Base-by-base conservation (phyloP, 2,113 vertebrate species). In the Oreochromis spilurus region DNA sequence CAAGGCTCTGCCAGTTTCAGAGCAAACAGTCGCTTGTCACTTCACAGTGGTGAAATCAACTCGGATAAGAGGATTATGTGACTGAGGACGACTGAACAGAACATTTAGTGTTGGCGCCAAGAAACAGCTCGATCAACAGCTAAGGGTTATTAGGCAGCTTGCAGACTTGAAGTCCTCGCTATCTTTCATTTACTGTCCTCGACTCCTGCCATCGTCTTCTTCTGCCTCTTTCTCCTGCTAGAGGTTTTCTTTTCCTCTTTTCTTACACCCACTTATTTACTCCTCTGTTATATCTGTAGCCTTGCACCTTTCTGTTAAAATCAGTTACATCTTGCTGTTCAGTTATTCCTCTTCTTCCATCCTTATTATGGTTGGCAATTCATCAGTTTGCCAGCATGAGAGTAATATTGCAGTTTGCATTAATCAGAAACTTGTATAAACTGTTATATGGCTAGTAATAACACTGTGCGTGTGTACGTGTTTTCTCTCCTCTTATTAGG, bases 1-100 rank as follows among this genome's bases (percentile, higher is more conserved):
- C 86, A 67, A 17, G 9, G 79, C 75, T 84, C 84, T 38, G 81
- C 85, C 77, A 36, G 43, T 81, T 81, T 91, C 54, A 40, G 70
- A 80, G 84, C 81, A 86, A 90, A 91, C 87, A 86, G 55, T 36
- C 6, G 36, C 84, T 87, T 87, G 65, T 84, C 78, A 82, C 84
- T 91, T 86, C 65, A 84, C 83, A 62, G 45, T 58, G 77, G 77
- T 79, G 87, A 91, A 93, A 91, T 90, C 86, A 91, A 88, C 84
- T 93, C 31, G 2, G 92, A 93, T 93, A 94, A 94, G 94, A 91
- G 92, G 93, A 94, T 95, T 95, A 93, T 13, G 45, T 86, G 88
- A 88, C 86, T 43, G 84, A 79, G 87, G 84, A 79, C 38, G 70
- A 81, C 84, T 92, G 92, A 93, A 91, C 91, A 93, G 82, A 83